Evolutionary conservation across 53 echinoderm and acorn worm genomes (phyloP).

Genomic region (Temnopleurus reevesii): DNA sequence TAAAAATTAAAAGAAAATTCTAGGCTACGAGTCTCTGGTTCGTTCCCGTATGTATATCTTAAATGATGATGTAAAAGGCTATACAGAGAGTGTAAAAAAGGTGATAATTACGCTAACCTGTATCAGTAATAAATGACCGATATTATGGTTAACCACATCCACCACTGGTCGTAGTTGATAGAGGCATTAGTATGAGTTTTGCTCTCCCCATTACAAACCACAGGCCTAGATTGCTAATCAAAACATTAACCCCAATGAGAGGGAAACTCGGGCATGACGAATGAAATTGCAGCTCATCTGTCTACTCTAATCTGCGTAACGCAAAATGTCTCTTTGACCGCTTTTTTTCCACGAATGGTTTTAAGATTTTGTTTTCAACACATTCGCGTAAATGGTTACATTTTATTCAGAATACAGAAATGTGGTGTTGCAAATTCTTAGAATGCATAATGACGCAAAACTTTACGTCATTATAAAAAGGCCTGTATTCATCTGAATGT

Average conservation of each 20-base stretch:
- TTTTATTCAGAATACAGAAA: too few relatives aligned
- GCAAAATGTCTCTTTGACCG: neutral
- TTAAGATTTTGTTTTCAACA: too few relatives aligned
- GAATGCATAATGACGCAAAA: too few relatives aligned
- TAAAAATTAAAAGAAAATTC: too few relatives aligned
- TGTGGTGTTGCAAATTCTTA: too few relatives aligned
- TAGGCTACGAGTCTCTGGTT: too few relatives aligned
- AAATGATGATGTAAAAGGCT: too few relatives aligned
- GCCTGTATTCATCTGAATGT: too few relatives aligned
- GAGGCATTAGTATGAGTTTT: neutral
- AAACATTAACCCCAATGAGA: neutral
- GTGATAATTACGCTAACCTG: neutral
- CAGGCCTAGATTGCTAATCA: constrained; percentile 2
- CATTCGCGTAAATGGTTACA: too few relatives aligned
- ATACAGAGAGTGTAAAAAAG: neutral
- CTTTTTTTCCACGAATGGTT: too few relatives aligned
- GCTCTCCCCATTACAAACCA: neutral
- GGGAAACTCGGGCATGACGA: neutral
- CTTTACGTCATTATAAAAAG: too few relatives aligned
- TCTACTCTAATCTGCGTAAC: neutral
- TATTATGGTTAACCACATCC: constrained; percentile 19
- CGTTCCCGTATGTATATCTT: too few relatives aligned
- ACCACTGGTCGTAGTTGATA: neutral
- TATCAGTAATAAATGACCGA: constrained; percentile 24
- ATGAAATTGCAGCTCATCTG: neutral